Percentiles rank a stretch among this genome's conserved stretches.
These are phyloP conservation scores for Cylloceria caligata DNA, from an alignment of 2,888 invertebrate genomes.

Conservation along the genomic window DNA sequence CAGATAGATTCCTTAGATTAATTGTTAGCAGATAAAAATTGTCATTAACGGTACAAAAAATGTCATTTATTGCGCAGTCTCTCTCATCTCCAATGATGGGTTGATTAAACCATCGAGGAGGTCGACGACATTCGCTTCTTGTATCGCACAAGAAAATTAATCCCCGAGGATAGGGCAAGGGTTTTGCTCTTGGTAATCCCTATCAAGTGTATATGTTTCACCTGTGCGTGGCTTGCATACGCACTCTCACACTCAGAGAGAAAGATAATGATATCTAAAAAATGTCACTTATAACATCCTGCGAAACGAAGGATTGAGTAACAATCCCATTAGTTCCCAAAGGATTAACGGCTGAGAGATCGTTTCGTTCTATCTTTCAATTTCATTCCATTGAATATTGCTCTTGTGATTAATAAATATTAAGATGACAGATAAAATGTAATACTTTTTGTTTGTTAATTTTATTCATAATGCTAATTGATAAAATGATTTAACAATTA, in stretches of 20 bases:
- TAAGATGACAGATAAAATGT: not conserved
- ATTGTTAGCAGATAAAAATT: not conserved
- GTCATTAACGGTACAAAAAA: not conserved
- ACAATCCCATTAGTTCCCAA: not conserved
- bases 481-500: constrained; percentile 17
- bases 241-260: not conserved
- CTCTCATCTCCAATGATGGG: not conserved
- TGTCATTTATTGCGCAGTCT: not conserved
- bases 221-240: too few relatives aligned
- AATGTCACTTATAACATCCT: too few relatives aligned
- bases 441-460: not conserved
- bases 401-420: not conserved
- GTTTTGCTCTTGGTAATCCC: constrained; percentile 21
- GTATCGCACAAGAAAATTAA: constrained; percentile 5
- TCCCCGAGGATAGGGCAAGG: not conserved
- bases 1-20: not conserved
- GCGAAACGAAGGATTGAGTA: constrained; percentile 13
- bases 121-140: constrained; percentile 15
- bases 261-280: constrained; percentile 26
- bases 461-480: too few relatives aligned
- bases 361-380: not conserved
- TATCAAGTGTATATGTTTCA: not conserved
- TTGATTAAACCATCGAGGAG: not conserved
- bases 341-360: constrained; percentile 12
- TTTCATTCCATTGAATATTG: too few relatives aligned